These are phyloP conservation scores for Istiophorus platypterus DNA, from an alignment of 2,113 vertebrate genomes.

Conservation along the genomic window DNA sequence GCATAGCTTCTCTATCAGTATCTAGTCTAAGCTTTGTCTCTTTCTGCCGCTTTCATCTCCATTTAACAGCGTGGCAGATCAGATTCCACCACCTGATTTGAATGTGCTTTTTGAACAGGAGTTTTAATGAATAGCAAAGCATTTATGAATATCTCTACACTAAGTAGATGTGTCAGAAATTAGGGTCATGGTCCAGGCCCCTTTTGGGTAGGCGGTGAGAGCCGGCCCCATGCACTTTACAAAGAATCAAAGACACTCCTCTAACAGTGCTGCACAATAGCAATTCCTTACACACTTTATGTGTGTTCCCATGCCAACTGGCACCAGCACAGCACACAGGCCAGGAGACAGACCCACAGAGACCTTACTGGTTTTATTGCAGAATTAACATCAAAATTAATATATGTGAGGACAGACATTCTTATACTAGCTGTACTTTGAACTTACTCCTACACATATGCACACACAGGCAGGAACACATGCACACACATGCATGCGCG, in stretches of 20 bases:
- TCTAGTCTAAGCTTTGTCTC: conserved; percentile 46
- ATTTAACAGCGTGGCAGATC: conserved; percentile 50
- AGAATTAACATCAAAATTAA: conserved; percentile 51
- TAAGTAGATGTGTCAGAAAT: conserved; percentile 42
- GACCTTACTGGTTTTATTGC: conserved; percentile 47
- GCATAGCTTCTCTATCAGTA: conserved; percentile 21
- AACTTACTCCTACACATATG: conserved; percentile 2
- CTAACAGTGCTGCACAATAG: conserved; percentile 37
- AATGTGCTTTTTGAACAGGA: conserved; percentile 55
- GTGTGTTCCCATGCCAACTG: conserved; percentile 77
- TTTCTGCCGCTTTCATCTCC: conserved; percentile 60
- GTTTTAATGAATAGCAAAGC: conserved; percentile 59
- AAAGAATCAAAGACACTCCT: conserved; percentile 50
- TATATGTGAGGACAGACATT: conserved; percentile 41
- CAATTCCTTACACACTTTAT: conserved; percentile 24
- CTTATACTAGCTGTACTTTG: conserved; percentile 25
- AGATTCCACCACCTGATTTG: conserved; percentile 58
- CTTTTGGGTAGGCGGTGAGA: conserved; percentile 6
- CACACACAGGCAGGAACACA: neutral
- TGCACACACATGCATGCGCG: neutral
- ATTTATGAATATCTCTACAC: conserved; percentile 48
- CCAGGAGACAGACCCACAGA: conserved; percentile 17
- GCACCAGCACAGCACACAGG: conserved; percentile 11
- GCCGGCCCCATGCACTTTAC: conserved; percentile 20
- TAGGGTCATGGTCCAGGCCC: conserved; percentile 41